Conservation (phyloP, 1,140 invertebrate species). For the Adoxophyes honmai region DNA sequence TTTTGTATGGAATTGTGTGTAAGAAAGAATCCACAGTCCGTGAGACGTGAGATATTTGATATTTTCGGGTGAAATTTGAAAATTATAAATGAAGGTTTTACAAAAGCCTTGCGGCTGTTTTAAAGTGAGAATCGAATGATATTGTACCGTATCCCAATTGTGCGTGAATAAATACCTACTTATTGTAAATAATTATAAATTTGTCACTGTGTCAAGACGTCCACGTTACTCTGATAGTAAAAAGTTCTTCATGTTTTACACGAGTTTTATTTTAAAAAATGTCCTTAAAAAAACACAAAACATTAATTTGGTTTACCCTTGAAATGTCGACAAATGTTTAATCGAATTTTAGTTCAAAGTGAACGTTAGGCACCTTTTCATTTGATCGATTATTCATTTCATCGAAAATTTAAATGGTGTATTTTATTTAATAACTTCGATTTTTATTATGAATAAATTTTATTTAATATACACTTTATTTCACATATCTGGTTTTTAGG, state of each 20-base stretch:
- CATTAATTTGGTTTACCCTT: too few species aligned
- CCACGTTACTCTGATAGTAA: constrained; percentile 69
- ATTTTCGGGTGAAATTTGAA: not conserved
- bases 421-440: too few species aligned
- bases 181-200: constrained; percentile 46
- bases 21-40: not conserved
- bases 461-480: too few species aligned
- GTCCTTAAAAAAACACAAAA: too few species aligned
- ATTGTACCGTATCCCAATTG: not conserved
- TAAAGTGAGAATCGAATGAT: constrained; percentile 10
- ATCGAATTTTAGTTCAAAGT: too few species aligned
- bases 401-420: too few species aligned
- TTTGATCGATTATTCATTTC: too few species aligned
- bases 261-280: constrained; percentile 52
- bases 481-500: too few species aligned
- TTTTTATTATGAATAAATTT: too few species aligned
- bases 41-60: not conserved
- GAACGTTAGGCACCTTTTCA: too few species aligned
- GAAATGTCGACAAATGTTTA: too few species aligned
- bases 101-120: constrained; percentile 4
- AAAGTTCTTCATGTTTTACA: constrained; percentile 61
- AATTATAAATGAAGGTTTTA: constrained; percentile 16
- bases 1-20: not conserved
- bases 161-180: constrained; percentile 13
- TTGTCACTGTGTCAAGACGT: constrained; percentile 66